These are phyloP conservation scores for Hippopotamus amphibius DNA, from an alignment of 2,113 vertebrate species.

Conservation along the genomic window DNA sequence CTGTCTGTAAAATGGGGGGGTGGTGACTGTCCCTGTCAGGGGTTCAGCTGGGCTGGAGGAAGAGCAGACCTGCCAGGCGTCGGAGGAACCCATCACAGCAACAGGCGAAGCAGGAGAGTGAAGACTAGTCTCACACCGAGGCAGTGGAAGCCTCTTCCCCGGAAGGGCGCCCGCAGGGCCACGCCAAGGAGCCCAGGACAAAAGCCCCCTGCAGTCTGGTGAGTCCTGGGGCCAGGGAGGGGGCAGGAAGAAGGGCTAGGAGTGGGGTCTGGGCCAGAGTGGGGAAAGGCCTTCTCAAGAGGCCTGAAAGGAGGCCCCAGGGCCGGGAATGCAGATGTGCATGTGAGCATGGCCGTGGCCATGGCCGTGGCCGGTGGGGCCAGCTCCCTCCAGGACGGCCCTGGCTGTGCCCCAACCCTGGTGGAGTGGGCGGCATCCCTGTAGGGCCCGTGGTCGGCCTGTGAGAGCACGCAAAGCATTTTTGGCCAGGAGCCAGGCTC, in stretches of 20 bases:
- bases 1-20: neutral
- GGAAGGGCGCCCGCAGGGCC: neutral
- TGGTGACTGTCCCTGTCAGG: fast-evolving
- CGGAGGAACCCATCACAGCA: neutral
- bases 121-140: too few species aligned
- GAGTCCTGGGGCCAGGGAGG: neutral
- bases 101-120: neutral
- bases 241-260: neutral
- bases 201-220: too few species aligned
- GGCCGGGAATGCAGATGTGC: fast-evolving
- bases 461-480: neutral
- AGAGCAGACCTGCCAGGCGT: neutral
- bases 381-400: neutral
- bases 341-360: neutral
- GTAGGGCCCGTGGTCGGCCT: neutral
- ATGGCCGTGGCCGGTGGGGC: too few species aligned
- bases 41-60: neutral
- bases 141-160: too few species aligned
- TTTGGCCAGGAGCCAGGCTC: neutral
- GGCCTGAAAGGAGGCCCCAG: neutral
- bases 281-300: neutral
- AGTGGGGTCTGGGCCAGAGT: neutral
- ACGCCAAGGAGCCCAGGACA: neutral
- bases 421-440: neutral
- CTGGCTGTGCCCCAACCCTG: neutral